These are phyloP conservation scores for Drosophila bipectinata DNA, from an alignment of 1,140 invertebrate genomes.

Conservation along the genomic window DNA sequence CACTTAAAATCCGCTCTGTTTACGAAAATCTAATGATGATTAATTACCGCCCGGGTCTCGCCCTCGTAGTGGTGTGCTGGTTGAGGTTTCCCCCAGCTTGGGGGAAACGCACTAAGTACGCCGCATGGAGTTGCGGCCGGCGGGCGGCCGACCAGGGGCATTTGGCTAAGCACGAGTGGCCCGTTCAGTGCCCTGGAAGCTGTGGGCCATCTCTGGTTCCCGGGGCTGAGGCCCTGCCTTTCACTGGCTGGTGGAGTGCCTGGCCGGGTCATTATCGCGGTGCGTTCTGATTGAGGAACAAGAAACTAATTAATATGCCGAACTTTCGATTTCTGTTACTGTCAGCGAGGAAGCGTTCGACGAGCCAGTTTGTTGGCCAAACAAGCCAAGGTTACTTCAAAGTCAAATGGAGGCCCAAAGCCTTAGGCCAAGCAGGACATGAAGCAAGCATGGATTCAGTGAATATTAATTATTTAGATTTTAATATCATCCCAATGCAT, in stretches of 20 bases:
- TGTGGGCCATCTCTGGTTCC: slow-evolving; percentile 17
- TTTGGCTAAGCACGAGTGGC: slow-evolving; percentile 18
- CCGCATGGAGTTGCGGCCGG: slow-evolving; percentile 15
- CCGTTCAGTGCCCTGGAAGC: slow-evolving; percentile 7
- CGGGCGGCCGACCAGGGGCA: background rate
- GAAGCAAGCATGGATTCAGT: no score
- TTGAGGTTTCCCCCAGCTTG: slow-evolving; percentile 53
- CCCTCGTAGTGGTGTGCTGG: slow-evolving; percentile 42
- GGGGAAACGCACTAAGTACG: slow-evolving; percentile 71
- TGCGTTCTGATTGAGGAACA: slow-evolving; percentile 32
- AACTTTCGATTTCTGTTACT: slow-evolving; percentile 48
- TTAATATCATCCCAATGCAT: slow-evolving; percentile 33
- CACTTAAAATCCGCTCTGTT: slow-evolving; percentile 81
- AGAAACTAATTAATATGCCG: slow-evolving; percentile 46
- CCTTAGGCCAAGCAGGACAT: background rate
- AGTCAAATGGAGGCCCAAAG: slow-evolving; percentile 39
- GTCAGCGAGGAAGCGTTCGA: slow-evolving; percentile 2
- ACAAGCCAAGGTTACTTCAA: slow-evolving; percentile 60
- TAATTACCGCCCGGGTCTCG: slow-evolving; percentile 66
- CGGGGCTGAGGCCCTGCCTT: slow-evolving; percentile 24
- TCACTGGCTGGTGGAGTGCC: slow-evolving; percentile 33
- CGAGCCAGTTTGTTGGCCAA: no score
- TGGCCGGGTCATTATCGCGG: slow-evolving; percentile 40
- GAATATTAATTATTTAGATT: background rate
- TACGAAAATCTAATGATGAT: slow-evolving; percentile 83